phyloP scores from a whole-genome alignment of 2,113 vertebrate genomes.

The Fukomys damarensis region DNA sequence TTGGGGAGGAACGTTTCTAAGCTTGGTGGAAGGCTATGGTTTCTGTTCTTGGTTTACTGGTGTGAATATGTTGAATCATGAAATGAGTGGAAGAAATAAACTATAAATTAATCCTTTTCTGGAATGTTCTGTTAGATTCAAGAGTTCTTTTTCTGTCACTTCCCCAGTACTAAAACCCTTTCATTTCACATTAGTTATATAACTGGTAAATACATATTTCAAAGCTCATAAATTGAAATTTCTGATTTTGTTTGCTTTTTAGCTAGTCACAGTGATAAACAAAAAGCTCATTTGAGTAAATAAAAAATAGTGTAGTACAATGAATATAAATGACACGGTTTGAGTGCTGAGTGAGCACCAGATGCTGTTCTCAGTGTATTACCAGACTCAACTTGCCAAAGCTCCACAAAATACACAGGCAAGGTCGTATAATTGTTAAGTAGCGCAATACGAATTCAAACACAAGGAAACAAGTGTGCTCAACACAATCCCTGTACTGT shows the following conservation, averaged over 20 bases:
- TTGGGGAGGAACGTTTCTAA: neutral
- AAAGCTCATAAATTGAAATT: neutral
- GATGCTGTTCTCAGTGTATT: neutral
- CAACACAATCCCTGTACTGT: neutral
- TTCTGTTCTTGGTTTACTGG: neutral
- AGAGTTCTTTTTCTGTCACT: neutral
- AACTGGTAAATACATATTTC: neutral
- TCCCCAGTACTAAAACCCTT: neutral
- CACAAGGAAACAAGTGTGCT: neutral
- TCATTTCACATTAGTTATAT: neutral
- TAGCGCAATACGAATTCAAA: neutral
- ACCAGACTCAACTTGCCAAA: neutral
- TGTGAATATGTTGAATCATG: neutral
- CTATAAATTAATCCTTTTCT: neutral
- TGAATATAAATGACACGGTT: neutral
- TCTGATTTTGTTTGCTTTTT: constrained; percentile 6
- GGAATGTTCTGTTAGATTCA: neutral
- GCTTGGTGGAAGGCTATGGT: neutral
- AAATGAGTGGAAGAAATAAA: neutral
- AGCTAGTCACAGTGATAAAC: neutral
- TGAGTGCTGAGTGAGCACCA: neutral
- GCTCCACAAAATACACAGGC: neutral
- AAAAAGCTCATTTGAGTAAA: neutral
- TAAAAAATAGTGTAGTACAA: neutral
- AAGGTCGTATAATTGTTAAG: neutral